These are phyloP conservation scores for Sardinella longiceps DNA, from an alignment of 2,797 vertebrate genomes.

Conservation along the genomic window DNA sequence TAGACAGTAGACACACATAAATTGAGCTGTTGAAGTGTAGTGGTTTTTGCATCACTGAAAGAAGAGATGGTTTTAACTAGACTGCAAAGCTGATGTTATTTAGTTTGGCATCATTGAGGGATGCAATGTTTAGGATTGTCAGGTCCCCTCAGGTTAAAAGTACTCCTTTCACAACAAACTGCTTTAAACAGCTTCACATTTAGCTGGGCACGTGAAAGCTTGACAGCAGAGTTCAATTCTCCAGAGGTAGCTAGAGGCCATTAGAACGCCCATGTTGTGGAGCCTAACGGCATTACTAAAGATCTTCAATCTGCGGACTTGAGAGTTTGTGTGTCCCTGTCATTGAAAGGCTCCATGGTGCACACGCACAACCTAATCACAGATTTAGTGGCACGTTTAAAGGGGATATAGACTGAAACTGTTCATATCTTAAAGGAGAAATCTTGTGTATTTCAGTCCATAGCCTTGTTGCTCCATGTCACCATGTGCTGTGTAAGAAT, in stretches of 20 bases:
- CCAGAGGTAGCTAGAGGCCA: neutral
- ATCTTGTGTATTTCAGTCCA: no score
- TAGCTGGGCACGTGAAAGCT: neutral
- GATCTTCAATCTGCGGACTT: neutral
- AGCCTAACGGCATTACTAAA: neutral
- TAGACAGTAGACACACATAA: neutral
- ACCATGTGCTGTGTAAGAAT: no score
- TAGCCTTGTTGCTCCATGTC: no score
- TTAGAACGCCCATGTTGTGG: neutral
- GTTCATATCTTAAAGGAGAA: no score
- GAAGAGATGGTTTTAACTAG: neutral
- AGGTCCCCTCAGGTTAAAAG: neutral
- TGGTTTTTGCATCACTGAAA: neutral
- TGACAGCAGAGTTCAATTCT: neutral
- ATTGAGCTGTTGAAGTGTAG: neutral
- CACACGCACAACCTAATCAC: neutral
- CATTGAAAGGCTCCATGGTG: neutral
- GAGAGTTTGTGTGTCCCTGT: neutral
- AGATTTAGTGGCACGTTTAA: neutral
- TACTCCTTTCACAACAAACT: neutral
- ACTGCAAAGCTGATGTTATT: neutral
- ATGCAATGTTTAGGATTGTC: neutral
- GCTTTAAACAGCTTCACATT: neutral
- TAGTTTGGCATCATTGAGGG: neutral
- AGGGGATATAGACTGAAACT: no score